Evolutionary conservation across 2,888 invertebrate species (phyloP).

Genomic region (Phrixothrix hirtus): DNA sequence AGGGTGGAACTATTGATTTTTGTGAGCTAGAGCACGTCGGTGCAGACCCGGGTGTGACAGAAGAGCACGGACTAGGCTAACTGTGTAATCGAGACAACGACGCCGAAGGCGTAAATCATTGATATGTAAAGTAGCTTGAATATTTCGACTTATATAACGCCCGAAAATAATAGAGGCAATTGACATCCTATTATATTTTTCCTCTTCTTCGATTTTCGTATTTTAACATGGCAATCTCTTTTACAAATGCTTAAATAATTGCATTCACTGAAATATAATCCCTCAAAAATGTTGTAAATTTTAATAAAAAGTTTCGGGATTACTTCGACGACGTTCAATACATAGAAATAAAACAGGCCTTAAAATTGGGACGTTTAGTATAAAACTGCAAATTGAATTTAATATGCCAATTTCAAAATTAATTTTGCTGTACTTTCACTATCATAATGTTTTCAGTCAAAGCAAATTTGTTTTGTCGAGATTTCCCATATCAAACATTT

Average conservation of each 20-base stretch:
- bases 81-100: conserved; percentile 27
- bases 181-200: not conserved
- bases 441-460: too few relatives aligned
- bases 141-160: conserved; percentile 25
- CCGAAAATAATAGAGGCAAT: conserved; percentile 20
- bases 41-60: conserved; percentile 40
- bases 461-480: too few relatives aligned
- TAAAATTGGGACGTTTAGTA: too few relatives aligned
- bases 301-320: not conserved
- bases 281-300: too few relatives aligned
- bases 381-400: too few relatives aligned
- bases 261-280: too few relatives aligned
- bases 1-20: conserved; percentile 49
- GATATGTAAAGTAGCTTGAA: conserved; percentile 29
- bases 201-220: not conserved
- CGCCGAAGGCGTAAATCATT: conserved; percentile 29
- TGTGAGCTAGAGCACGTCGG: conserved; percentile 45
- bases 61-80: conserved; percentile 23
- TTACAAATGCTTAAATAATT: too few relatives aligned
- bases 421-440: too few relatives aligned
- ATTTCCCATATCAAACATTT: too few relatives aligned
- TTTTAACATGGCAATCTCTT: not conserved
- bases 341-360: too few relatives aligned
- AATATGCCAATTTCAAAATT: too few relatives aligned
- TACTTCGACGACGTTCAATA: not conserved